Percentiles rank a stretch among this genome's conserved stretches.
phyloP scores from a whole-genome alignment of 2,888 invertebrate genomes.

The Apantesis nais region DNA sequence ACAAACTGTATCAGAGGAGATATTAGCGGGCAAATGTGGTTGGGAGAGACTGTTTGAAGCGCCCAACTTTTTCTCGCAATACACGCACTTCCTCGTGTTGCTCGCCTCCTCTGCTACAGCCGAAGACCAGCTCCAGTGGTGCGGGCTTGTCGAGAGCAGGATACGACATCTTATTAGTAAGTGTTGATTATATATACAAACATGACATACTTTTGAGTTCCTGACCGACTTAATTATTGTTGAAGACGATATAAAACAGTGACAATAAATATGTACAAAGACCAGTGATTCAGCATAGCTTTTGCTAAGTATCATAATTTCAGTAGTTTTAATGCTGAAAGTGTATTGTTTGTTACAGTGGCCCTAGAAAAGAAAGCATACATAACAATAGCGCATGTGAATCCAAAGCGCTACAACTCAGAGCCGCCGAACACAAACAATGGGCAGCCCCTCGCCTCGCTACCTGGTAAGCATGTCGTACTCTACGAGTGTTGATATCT shows the following conservation, averaged over 20 bases:
- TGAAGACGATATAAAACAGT: background rate
- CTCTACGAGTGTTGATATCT: background rate
- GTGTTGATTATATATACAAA: conserved; percentile 34
- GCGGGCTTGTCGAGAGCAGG: conserved; percentile 98
- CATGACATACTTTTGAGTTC: background rate
- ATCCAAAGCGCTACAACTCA: conserved; percentile 93
- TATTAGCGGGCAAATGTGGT: conserved; percentile 92
- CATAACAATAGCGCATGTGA: conserved; percentile 97
- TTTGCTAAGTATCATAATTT: background rate
- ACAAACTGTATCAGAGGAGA: conserved; percentile 92
- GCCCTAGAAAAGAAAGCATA: conserved; percentile 96
- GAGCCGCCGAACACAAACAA: conserved; percentile 77
- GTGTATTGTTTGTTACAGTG: conserved; percentile 69
- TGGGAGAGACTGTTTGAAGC: conserved; percentile 98
- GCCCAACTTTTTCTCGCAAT: conserved; percentile 92
- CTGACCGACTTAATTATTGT: background rate
- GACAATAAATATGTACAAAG: no score
- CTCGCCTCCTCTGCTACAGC: conserved; percentile 92
- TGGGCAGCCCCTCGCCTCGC: conserved; percentile 77
- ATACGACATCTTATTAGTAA: conserved; percentile 95
- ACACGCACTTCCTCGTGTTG: conserved; percentile 98
- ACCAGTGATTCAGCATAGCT: background rate
- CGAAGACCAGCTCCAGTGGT: conserved; percentile 97
- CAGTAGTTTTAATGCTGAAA: background rate
- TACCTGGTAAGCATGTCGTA: conserved; percentile 62